Base-by-base conservation (phyloP, 1,140 invertebrate genomes). In the Campoletis sonorensis region DNA sequence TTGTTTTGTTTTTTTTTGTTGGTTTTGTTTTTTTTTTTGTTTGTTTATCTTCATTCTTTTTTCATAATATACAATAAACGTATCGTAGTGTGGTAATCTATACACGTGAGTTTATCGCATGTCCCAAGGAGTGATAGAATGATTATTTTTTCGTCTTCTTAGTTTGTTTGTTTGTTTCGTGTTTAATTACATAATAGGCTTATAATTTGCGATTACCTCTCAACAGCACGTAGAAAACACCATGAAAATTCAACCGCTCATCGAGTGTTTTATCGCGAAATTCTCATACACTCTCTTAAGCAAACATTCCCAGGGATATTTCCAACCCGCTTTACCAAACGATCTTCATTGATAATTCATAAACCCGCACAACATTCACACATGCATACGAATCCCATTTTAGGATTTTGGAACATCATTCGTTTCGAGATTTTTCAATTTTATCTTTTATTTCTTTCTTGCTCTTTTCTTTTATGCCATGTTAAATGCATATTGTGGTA, bases 401-500 rank as follows among this genome's bases (percentile, higher is more conserved):
- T 70, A 15, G 67, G 30, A 70, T 33, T 4, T 70, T 49, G 49
- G 49, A 75, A 82, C 70, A 85, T 86, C 76, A 71, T 85, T 26
- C 61, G n/a, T 13, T 64, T 13, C 61, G 51, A 54, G 51, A 23
- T 64, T 64, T 80, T 75, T 77, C 82, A 82, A 83, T 84, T 84
- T 81, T 84, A 82, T 58, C 67, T 80, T 54, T 78, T 78, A 27
- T 51, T 71, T 33, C 27, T 10, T 45, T 45, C 81, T 82, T 23
- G 4, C 49, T 18, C n/a, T 27, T 75, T 54, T 11, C 54, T 54
- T 30, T 45, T 84, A 84, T 80, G 80, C 83, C 84, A 87, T 86
- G 80, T 86, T 84, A 49, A 54, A 75, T 75, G 49, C 72, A 75
- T 86, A 85, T 84, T 82, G 83, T 84, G 86, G 76, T 84, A 79